Conservation (phyloP, 2,888 invertebrate genomes). For the Fragum fragum region DNA sequence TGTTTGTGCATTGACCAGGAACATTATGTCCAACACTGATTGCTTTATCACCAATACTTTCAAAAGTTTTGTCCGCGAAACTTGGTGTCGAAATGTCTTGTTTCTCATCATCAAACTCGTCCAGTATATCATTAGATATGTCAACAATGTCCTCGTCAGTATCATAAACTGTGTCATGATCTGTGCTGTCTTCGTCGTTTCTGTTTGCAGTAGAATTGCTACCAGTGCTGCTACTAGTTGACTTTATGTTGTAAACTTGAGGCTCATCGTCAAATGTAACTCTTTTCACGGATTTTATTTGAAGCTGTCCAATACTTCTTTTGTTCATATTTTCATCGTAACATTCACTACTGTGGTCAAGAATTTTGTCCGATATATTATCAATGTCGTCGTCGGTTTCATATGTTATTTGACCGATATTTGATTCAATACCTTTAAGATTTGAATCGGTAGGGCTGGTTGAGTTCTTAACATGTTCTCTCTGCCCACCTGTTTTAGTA, state of each 20-base stretch:
- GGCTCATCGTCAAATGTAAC: background rate
- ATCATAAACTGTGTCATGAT: background rate
- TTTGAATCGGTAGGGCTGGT: background rate
- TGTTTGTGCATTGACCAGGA: too few relatives aligned
- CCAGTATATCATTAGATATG: constrained; percentile 4
- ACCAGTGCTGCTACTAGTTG: background rate
- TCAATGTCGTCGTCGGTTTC: constrained; percentile 1
- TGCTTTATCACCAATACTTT: background rate
- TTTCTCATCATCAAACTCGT: background rate
- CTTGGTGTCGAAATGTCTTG: background rate
- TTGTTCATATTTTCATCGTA: background rate
- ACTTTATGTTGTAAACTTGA: background rate
- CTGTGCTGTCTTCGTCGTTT: background rate
- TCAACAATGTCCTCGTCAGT: constrained; percentile 4
- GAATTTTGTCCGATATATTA: background rate
- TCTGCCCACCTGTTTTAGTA: background rate
- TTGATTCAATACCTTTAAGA: background rate
- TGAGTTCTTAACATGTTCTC: too few relatives aligned
- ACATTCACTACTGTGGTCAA: background rate
- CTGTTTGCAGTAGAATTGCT: background rate
- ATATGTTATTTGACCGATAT: background rate
- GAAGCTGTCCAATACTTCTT: background rate
- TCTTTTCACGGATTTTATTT: background rate
- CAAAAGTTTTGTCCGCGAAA: background rate
- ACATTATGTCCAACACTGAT: background rate